Evolutionary conservation across 1,140 invertebrate species (phyloP).

Genomic region (Anastrepha obliqua): DNA sequence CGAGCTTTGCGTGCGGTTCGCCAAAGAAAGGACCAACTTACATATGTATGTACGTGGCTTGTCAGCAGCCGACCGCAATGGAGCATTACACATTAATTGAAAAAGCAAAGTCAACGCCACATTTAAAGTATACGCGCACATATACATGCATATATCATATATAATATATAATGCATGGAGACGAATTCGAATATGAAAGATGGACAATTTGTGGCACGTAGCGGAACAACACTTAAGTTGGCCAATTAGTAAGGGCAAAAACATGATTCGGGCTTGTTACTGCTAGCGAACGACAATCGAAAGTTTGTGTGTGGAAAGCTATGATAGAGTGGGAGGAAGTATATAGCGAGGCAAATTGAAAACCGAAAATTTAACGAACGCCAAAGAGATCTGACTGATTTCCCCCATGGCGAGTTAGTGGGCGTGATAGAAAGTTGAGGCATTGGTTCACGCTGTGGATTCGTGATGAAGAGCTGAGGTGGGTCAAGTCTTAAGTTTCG

Average conservation of each 20-base stretch:
- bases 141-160: neutral
- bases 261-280: constrained; percentile 24
- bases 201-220: neutral
- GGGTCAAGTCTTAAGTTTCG: neutral
- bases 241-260: constrained; percentile 38
- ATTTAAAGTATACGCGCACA: neutral
- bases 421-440: neutral
- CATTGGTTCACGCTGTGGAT: neutral
- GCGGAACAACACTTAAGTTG: constrained; percentile 46
- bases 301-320: neutral
- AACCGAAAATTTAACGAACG: neutral
- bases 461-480: too few species aligned
- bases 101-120: constrained; percentile 18
- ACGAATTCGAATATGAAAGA: too few species aligned
- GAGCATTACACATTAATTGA: constrained; percentile 33
- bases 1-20: neutral
- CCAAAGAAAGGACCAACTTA: neutral
- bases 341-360: constrained; percentile 33
- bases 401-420: neutral
- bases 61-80: neutral
- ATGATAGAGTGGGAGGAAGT: neutral
- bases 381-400: constrained; percentile 8
- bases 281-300: neutral
- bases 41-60: too few species aligned
- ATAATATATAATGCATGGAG: too few species aligned